These are phyloP conservation scores for Netelia virgata DNA, from an alignment of 2,888 invertebrate genomes.

Conservation along the genomic window DNA sequence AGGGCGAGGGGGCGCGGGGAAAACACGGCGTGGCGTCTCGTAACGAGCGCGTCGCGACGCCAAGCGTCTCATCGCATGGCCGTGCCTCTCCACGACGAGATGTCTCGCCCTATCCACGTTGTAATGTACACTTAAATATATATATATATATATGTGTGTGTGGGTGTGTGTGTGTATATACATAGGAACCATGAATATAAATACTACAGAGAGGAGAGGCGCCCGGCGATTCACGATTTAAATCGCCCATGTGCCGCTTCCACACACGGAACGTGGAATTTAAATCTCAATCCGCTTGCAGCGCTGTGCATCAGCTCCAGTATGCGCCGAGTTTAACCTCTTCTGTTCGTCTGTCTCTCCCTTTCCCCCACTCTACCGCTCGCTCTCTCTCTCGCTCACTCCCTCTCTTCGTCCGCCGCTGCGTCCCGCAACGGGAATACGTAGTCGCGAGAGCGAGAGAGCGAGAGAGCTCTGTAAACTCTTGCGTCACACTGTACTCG, in stretches of 20 bases:
- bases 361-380: not conserved
- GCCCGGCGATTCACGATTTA: constrained; percentile 80
- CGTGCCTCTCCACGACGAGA: not conserved
- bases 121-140: not conserved
- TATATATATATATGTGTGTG: constrained; percentile 4
- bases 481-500: constrained; percentile 79
- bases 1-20: constrained; percentile 1
- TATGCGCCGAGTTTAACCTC: constrained; percentile 20
- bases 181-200: constrained; percentile 40
- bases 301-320: constrained; percentile 52
- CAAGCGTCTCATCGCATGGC: constrained; percentile 33
- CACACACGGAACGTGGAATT: constrained; percentile 73
- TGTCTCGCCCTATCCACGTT: not conserved
- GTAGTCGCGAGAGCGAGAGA: constrained; percentile 37
- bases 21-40: constrained; percentile 31
- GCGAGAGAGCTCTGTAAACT: constrained; percentile 69
- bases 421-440: constrained; percentile 59
- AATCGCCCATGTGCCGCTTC: constrained; percentile 75
- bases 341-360: constrained; percentile 26
- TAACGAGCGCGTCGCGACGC: constrained; percentile 31
- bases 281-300: constrained; percentile 77
- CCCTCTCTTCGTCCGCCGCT: constrained; percentile 52
- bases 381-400: constrained; percentile 50
- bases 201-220: constrained; percentile 47
- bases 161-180: no score